These are phyloP conservation scores for Nomada hirtipes DNA, from an alignment of 2,888 invertebrate genomes.

Conservation along the genomic window DNA sequence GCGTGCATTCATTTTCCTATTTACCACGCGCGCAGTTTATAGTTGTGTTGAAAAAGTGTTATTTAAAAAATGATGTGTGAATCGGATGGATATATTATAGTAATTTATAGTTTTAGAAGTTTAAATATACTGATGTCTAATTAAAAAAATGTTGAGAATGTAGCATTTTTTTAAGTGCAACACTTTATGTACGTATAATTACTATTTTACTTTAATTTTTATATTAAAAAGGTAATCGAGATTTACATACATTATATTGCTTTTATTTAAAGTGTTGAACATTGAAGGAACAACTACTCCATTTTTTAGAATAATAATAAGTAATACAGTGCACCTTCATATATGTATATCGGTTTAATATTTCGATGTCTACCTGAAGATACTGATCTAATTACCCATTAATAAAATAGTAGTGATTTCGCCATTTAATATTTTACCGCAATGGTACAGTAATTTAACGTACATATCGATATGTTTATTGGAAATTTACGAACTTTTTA, in stretches of 20 bases:
- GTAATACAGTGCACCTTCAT: no score
- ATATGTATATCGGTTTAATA: no score
- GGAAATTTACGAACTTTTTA: not conserved
- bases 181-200: not conserved
- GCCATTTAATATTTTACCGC: not conserved
- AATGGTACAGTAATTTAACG: no score
- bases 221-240: no score
- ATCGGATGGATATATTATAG: not conserved
- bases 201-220: no score
- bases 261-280: no score
- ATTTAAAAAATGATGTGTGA: not conserved
- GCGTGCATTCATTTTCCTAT: conserved; percentile 1
- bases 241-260: no score
- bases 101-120: not conserved
- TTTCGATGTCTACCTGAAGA: no score
- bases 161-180: not conserved
- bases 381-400: no score
- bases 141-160: not conserved
- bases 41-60: not conserved
- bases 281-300: no score
- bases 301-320: no score
- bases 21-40: conserved; percentile 44
- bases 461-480: not conserved
- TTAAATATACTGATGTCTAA: not conserved
- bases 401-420: no score